These are phyloP conservation scores for Eueides isabella DNA, from an alignment of 1,140 invertebrate genomes.

Conservation along the genomic window DNA sequence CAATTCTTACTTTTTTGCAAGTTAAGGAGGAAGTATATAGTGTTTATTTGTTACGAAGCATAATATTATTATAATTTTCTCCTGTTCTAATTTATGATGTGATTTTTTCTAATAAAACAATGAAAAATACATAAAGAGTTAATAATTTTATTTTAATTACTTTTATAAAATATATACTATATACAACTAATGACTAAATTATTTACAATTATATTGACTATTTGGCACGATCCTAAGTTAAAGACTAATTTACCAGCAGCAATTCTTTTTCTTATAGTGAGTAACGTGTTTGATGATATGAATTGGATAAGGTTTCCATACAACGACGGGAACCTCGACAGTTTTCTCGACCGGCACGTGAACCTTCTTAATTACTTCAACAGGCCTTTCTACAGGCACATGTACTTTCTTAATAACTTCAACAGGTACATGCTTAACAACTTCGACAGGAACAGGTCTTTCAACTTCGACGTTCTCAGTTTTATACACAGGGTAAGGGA, in stretches of 20 bases:
- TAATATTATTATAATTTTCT: not conserved
- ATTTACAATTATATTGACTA: slow-evolving; percentile 44
- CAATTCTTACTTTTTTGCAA: not conserved
- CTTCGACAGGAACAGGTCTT: slow-evolving; percentile 72
- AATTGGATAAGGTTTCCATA: slow-evolving; percentile 76
- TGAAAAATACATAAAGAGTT: slow-evolving; percentile 6
- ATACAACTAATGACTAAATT: slow-evolving; percentile 70
- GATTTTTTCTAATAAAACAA: not conserved
- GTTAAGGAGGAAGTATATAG: no score
- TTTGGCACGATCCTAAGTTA: slow-evolving; percentile 59
- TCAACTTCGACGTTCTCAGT: slow-evolving; percentile 75
- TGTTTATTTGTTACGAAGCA: no score
- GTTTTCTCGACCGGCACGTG: slow-evolving; percentile 74
- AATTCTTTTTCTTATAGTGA: slow-evolving; percentile 75
- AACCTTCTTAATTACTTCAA: slow-evolving; percentile 75
- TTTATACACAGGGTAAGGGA: slow-evolving; percentile 75
- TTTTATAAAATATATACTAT: slow-evolving; percentile 46
- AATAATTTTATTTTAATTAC: slow-evolving; percentile 52
- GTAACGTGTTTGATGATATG: slow-evolving; percentile 78
- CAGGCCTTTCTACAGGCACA: slow-evolving; percentile 71
- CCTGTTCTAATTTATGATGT: not conserved
- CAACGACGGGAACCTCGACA: slow-evolving; percentile 69
- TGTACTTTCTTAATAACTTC: slow-evolving; percentile 74
- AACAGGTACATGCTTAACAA: slow-evolving; percentile 70
- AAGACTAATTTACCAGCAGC: slow-evolving; percentile 64